Evolutionary conservation across 2,888 invertebrate species (phyloP), one percentile per base, ranked within the genome.

Genomic region (Drosophila acutilabella): DNA sequence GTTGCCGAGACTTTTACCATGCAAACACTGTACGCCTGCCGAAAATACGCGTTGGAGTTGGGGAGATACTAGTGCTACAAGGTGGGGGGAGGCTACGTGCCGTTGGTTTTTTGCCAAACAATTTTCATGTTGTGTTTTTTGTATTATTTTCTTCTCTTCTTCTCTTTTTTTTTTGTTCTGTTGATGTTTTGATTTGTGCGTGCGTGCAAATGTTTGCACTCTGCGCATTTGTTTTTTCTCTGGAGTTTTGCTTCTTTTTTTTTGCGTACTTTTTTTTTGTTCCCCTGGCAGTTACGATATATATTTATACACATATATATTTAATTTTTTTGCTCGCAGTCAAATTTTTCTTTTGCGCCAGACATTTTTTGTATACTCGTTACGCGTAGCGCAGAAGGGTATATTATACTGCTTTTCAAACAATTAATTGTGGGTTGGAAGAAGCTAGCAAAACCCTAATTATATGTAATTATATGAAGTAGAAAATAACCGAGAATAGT

Each of bases 171-270:
- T 60, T 62, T 81, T 74, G 67, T 85, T 85, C 69, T 85, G 83
- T 84, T 84, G 86, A 84, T 84, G 86, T 84, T 84, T 84, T 84
- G 83, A 84, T 84, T 84, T 84, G 83, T 84, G 83, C 83, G 83
- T 84, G 86, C 83, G 83, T 83, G 83, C 86, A 84, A 84, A 84
- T 86, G 83, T 84, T 84, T 86, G 83, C 83, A 86, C 83, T 84
- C 64, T 10, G 57, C 77, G 74, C 74, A 73, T 83, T 83, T 84
- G 79, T 77, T 80, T 56, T 78, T 78, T 60, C 69, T 64, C 30
- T 30, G 30, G 20, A 50, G 54, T 66, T 57, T 48, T 66, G 62
- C 42, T 20, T 40, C n/a, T 67, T 64, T 65, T 76, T 58, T 48
- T 4, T 40, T 13, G 52, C 11, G 10, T 33, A 11, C n/a, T n/a